Evolutionary conservation across 2,113 vertebrate genomes (phyloP), one percentile per base, ranked within the genome.

Genomic region (Ranitomeya imitator): DNA sequence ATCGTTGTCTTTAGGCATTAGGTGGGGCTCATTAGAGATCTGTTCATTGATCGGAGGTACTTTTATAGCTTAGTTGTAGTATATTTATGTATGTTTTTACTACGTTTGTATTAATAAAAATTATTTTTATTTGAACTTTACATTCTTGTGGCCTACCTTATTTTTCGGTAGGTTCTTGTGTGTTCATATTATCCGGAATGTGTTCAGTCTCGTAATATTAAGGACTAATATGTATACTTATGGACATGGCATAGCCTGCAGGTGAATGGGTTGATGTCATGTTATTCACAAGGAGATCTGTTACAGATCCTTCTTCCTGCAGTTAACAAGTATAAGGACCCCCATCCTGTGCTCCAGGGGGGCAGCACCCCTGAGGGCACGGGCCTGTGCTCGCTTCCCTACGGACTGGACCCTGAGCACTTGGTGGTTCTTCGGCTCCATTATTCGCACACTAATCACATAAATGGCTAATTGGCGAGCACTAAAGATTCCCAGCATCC

Each of bases 401-500:
- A 76, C 21, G 73, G 79, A 26, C 55, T 18, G 10, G 37, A 65
- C 37, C 61, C 19, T 59, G n/a, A 54, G 8, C 73, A 5, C 69
- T 18, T 55, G 9, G 11, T 90, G 90, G 63, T 84, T 86, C 60
- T 83, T 51, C 15, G 57, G 89, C 91, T 83, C 87, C 0, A 83
- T 86, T 88, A 88, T 23, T 69, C 90, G 86, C 76, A 74, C 76
- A 61, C 31, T 89, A 86, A 83, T 88, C 80, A 65, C 45, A 84
- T 57, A 79, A 89, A 78, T 60, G 89, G 91, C 93, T 93, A 93
- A 93, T 94, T 94, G 93, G 90, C 45, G 91, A 92, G 92, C 59
- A 0, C 86, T 87, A 87, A 82, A 90, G 93, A 95, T 94, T 94
- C 93, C 91, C 93, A 92, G 79, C 92, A 92, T 93, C 92, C 91